These are phyloP conservation scores for Eumaeus atala DNA, from an alignment of 1,140 invertebrate genomes.

Conservation along the genomic window DNA sequence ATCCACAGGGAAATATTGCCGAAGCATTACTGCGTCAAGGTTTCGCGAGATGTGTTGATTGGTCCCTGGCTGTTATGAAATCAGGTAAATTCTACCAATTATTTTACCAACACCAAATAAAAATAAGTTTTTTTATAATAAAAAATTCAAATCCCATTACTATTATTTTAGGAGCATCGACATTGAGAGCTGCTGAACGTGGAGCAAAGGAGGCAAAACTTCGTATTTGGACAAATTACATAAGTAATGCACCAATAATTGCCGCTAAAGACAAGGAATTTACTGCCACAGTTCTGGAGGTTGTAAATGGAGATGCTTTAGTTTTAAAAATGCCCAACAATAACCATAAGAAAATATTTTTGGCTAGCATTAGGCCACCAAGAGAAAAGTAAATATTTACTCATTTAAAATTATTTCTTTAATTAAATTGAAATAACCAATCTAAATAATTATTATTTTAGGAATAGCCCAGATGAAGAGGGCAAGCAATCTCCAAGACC, in stretches of 20 bases:
- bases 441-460: slow-evolving; percentile 25
- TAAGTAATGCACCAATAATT: slow-evolving; percentile 78
- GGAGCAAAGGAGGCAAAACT: slow-evolving; percentile 90
- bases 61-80: slow-evolving; percentile 94
- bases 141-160: slow-evolving; percentile 4
- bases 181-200: slow-evolving; percentile 88
- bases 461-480: slow-evolving; percentile 75
- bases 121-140: too few species aligned
- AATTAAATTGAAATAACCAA: neutral
- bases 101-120: too few species aligned
- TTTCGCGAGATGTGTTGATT: slow-evolving; percentile 97
- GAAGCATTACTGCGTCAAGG: slow-evolving; percentile 93
- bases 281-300: slow-evolving; percentile 90
- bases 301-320: slow-evolving; percentile 95
- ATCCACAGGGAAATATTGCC: slow-evolving; percentile 96
- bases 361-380: slow-evolving; percentile 96
- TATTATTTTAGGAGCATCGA: slow-evolving; percentile 79
- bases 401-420: neutral
- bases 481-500: slow-evolving; percentile 77
- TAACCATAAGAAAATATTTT: slow-evolving; percentile 92
- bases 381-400: slow-evolving; percentile 76
- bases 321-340: slow-evolving; percentile 88
- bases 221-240: slow-evolving; percentile 92
- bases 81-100: slow-evolving; percentile 62
- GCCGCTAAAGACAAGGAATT: slow-evolving; percentile 90